These are phyloP conservation scores for Meriones unguiculatus DNA, from an alignment of 2,113 vertebrate species.

Conservation along the genomic window DNA sequence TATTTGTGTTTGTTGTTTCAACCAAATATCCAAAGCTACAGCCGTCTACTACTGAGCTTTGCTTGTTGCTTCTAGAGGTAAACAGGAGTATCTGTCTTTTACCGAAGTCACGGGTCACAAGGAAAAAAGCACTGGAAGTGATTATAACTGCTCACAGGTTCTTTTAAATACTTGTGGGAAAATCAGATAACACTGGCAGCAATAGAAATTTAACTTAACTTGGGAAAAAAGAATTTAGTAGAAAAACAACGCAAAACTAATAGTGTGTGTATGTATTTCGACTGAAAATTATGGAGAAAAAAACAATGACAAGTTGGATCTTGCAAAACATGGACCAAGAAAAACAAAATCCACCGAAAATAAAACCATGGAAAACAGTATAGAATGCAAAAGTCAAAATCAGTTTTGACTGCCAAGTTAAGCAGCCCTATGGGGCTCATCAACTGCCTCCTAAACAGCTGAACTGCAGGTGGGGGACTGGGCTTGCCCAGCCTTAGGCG, in stretches of 20 bases:
- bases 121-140: background rate
- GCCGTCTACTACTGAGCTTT: background rate
- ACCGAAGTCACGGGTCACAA: background rate
- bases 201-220: slow-evolving; percentile 6
- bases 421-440: slow-evolving; percentile 90
- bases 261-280: background rate
- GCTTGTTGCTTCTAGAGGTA: slow-evolving; percentile 36
- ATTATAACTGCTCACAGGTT: background rate
- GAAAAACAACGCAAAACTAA: background rate
- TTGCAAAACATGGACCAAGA: background rate
- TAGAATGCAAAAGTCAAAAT: background rate
- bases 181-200: slow-evolving; percentile 6
- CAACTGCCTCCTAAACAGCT: slow-evolving; percentile 91
- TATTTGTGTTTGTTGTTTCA: slow-evolving; percentile 26
- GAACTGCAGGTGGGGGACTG: slow-evolving; percentile 26
- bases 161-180: background rate
- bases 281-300: background rate
- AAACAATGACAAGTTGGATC: slow-evolving; percentile 30
- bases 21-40: background rate
- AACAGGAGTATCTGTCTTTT: slow-evolving; percentile 22
- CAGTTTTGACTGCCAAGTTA: slow-evolving; percentile 84
- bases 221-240: slow-evolving; percentile 52
- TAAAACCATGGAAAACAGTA: background rate
- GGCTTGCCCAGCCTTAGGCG: background rate
- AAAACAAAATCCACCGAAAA: background rate